These are phyloP conservation scores for Crotalus viridis DNA, from an alignment of 2,113 vertebrate species.

Conservation along the genomic window DNA sequence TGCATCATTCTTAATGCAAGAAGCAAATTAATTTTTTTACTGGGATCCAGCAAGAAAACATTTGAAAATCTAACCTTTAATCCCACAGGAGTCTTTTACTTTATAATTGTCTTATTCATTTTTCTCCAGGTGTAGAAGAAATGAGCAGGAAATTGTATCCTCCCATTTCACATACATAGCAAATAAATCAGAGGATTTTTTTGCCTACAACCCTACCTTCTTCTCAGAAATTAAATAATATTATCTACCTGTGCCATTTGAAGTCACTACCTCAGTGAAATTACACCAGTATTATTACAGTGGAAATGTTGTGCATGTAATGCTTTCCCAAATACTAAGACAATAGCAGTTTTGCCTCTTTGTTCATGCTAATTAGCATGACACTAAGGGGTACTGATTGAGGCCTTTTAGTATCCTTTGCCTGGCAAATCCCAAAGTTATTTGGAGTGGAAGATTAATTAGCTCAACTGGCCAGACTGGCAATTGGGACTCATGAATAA, in stretches of 20 bases:
- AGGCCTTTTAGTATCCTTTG: too few species aligned
- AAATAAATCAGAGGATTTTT: background rate
- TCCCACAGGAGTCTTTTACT: background rate
- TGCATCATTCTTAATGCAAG: constrained; percentile 2
- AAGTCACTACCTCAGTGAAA: background rate
- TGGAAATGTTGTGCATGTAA: background rate
- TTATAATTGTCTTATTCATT: constrained; percentile 22
- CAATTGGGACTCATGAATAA: background rate
- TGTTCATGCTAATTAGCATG: background rate
- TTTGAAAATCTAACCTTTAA: constrained; percentile 39
- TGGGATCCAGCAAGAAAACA: constrained; percentile 54
- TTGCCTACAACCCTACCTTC: background rate
- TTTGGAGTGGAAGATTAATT: background rate
- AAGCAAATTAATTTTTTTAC: constrained; percentile 63
- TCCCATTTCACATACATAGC: background rate
- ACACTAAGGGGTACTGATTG: too few species aligned
- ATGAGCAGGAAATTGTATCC: background rate
- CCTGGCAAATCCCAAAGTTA: background rate
- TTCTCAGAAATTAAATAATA: background rate
- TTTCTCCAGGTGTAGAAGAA: constrained; percentile 45
- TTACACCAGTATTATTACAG: background rate
- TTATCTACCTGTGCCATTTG: background rate
- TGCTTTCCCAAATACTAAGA: background rate
- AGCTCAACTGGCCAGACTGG: background rate
- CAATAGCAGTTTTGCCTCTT: background rate